A percentile compares a stretch with the other conserved stretches of the same genome.
Evolutionary conservation across 2,797 vertebrate species (phyloP).

Genomic region (Brachyalestes nurse): DNA sequence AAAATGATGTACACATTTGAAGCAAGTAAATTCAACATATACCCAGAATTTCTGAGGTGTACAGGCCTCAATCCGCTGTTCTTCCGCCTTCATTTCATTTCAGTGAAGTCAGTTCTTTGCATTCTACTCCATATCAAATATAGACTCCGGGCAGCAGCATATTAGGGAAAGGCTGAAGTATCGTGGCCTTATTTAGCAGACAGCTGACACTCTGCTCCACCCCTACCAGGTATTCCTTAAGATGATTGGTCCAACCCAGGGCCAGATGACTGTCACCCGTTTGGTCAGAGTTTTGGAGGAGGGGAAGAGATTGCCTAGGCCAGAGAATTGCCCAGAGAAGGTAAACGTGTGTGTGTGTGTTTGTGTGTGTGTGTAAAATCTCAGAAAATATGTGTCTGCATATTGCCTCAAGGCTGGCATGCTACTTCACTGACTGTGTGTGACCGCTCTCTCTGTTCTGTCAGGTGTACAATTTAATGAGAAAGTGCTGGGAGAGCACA

Average conservation of each 20-base stretch:
- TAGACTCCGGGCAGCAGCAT: neutral
- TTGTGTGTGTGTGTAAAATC: too few relatives aligned
- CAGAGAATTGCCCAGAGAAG: conserved; percentile 81
- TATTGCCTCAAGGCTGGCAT: neutral
- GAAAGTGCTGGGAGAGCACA: conserved; percentile 88
- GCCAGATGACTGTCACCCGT: conserved; percentile 93
- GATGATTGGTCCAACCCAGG: conserved; percentile 90
- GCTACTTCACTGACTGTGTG: conserved; percentile 3
- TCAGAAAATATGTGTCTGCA: too few relatives aligned
- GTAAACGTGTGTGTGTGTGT: conserved; percentile 20
- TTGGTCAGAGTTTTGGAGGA: conserved; percentile 86
- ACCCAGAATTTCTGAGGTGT: too few relatives aligned
- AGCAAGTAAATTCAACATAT: too few relatives aligned
- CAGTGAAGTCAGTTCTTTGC: neutral
- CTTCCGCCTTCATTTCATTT: neutral
- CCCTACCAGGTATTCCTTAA: conserved; percentile 84
- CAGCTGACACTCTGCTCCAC: conserved; percentile 17
- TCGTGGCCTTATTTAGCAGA: neutral
- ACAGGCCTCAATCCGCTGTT: too few relatives aligned
- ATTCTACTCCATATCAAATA: too few relatives aligned
- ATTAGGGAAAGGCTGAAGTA: neutral
- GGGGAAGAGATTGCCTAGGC: conserved; percentile 86
- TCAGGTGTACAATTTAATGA: conserved; percentile 94
- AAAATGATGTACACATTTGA: neutral
- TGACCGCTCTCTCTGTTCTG: conserved; percentile 22